phyloP scores from a whole-genome alignment of 2,797 vertebrate genomes.

The Varecia variegata region DNA sequence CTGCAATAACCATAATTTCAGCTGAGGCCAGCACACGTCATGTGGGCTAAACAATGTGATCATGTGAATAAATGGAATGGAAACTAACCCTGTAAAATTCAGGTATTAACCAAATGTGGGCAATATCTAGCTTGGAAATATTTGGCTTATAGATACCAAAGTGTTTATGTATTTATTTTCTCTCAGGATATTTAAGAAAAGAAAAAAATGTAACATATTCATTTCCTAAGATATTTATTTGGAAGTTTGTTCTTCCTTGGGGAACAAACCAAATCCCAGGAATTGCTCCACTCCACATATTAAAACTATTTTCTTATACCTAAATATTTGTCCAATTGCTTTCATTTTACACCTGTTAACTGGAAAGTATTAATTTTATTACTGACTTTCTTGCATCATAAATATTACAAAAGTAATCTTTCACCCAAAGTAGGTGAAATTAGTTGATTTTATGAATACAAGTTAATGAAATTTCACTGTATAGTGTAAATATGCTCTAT shows the following conservation, averaged over 20 bases:
- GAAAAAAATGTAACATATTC: background rate
- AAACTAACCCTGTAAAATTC: background rate
- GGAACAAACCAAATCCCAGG: background rate
- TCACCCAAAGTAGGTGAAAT: background rate
- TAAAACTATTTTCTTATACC: constrained; percentile 13
- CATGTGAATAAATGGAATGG: background rate
- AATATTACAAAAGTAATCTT: constrained; percentile 17
- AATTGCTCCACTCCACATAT: background rate
- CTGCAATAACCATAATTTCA: background rate
- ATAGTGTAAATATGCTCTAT: background rate
- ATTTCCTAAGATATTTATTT: constrained; percentile 39
- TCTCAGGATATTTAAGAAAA: background rate
- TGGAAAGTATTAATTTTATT: background rate
- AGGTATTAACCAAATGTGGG: background rate
- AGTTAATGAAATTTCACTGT: background rate
- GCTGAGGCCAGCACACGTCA: background rate
- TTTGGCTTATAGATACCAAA: background rate
- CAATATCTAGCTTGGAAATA: background rate
- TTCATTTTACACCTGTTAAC: background rate
- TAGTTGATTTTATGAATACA: background rate
- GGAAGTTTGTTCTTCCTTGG: background rate
- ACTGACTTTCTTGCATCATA: background rate
- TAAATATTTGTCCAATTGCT: background rate
- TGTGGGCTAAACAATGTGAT: background rate
- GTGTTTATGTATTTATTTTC: background rate